Percentiles rank a stretch among this genome's conserved stretches.
These are phyloP conservation scores for Crambe crambe DNA, from an alignment of 37 sponge, comb jelly and placozoan genomes.

Conservation along the genomic window DNA sequence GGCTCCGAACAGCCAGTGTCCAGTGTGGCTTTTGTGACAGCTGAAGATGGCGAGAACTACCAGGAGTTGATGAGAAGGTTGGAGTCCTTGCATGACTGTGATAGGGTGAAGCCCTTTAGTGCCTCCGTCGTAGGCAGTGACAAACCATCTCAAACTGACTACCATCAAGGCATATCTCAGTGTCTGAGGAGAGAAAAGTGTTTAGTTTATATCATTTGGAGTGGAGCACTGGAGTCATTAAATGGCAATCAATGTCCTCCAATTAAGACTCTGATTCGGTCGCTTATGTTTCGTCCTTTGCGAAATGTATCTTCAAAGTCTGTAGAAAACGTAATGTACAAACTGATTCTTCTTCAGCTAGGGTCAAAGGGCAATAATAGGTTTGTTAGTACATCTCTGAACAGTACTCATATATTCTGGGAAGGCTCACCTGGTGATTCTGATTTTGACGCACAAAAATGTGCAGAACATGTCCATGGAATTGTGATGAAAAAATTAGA, in stretches of 20 bases:
- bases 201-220: constrained; percentile 10
- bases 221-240: not conserved
- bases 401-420: not conserved
- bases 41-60: not conserved
- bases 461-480: not conserved
- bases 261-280: not conserved
- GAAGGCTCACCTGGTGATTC: not conserved
- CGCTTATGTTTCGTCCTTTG: not conserved
- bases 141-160: not conserved
- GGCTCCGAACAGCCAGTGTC: no score
- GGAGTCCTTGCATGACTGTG: not conserved
- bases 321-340: not conserved
- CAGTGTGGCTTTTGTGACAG: constrained; percentile 2
- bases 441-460: not conserved
- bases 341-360: not conserved
- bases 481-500: not conserved
- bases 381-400: no score
- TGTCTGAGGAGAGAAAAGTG: not conserved
- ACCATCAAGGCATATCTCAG: not conserved
- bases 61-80: not conserved
- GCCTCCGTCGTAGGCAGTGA: not conserved
- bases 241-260: not conserved
- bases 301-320: no score
- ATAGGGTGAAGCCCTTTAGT: not conserved
- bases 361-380: not conserved